phyloP scores from a whole-genome alignment of 2,797 vertebrate species.

The Sparidentex hasta region DNA sequence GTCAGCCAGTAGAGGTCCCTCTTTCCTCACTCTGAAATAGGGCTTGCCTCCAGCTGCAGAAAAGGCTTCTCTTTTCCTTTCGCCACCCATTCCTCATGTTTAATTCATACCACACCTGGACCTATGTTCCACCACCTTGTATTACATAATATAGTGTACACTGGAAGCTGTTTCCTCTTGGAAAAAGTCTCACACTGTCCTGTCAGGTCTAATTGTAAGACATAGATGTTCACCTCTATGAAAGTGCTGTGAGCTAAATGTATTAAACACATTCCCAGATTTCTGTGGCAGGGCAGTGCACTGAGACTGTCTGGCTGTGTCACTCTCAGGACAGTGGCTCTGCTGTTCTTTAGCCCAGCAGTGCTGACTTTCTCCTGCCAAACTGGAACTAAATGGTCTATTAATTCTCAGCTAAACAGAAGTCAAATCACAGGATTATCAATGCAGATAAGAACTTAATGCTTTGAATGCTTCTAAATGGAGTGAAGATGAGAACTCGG shows the following conservation, averaged over 20 bases:
- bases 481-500: conserved; percentile 2
- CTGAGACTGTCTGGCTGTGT: conserved; percentile 50
- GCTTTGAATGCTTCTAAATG: conserved; percentile 5
- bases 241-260: conserved; percentile 36
- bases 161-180: conserved; percentile 34
- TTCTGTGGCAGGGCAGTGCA: conserved; percentile 40
- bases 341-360: conserved; percentile 47
- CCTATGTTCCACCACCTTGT: conserved; percentile 29
- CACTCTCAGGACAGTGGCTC: conserved; percentile 41
- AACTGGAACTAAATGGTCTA: conserved; percentile 42
- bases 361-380: conserved; percentile 3
- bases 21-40: conserved; percentile 9
- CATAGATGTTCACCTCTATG: conserved; percentile 32
- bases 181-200: conserved; percentile 20
- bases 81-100: conserved; percentile 52
- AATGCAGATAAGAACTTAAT: conserved; percentile 13
- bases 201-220: conserved; percentile 34
- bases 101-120: conserved; percentile 53
- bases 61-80: conserved; percentile 22
- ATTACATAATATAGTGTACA: conserved; percentile 16
- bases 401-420: conserved; percentile 35
- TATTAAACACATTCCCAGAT: conserved; percentile 45
- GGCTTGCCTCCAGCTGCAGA: not conserved
- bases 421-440: conserved; percentile 21
- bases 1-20: conserved; percentile 67